Conservation (phyloP, 1,140 invertebrate species). For the Mizuhopecten yessoensis region DNA sequence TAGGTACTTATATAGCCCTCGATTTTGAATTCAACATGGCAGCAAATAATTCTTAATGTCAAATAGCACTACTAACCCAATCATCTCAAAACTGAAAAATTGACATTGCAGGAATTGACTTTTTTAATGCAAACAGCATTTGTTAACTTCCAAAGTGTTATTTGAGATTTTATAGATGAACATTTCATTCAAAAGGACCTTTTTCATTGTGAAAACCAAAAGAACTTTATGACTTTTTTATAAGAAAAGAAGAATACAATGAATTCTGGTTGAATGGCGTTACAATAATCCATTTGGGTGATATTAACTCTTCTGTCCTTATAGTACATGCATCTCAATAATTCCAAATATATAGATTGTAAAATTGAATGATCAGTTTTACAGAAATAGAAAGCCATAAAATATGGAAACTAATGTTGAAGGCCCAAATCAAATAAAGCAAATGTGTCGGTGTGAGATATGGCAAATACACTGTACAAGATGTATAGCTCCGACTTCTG, state of each 20-base stretch:
- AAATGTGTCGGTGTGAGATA: not conserved
- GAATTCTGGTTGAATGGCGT: not conserved
- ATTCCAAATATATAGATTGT: not conserved
- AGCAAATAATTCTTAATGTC: not conserved
- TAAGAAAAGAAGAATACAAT: not conserved
- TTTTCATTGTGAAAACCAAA: not conserved
- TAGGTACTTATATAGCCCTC: conserved; percentile 69
- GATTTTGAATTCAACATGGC: not conserved
- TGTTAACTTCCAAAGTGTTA: not conserved
- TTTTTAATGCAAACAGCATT: not conserved
- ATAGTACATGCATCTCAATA: not conserved
- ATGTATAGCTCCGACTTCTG: not conserved
- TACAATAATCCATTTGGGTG: not conserved
- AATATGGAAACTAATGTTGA: not conserved
- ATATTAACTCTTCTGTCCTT: not conserved
- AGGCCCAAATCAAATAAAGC: not conserved
- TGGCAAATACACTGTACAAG: not conserved
- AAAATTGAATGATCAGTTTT: not conserved
- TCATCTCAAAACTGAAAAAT: not conserved
- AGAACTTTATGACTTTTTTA: not conserved
- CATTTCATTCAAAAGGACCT: not conserved
- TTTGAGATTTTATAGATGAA: conserved; percentile 42
- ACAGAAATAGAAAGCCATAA: not conserved
- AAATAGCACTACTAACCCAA: not conserved
- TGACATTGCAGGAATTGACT: not conserved